A percentile compares a stretch with the other conserved stretches of the same genome.
Evolutionary conservation across 2,797 vertebrate species (phyloP).

Genomic region (Gymnoscopelus braueri): DNA sequence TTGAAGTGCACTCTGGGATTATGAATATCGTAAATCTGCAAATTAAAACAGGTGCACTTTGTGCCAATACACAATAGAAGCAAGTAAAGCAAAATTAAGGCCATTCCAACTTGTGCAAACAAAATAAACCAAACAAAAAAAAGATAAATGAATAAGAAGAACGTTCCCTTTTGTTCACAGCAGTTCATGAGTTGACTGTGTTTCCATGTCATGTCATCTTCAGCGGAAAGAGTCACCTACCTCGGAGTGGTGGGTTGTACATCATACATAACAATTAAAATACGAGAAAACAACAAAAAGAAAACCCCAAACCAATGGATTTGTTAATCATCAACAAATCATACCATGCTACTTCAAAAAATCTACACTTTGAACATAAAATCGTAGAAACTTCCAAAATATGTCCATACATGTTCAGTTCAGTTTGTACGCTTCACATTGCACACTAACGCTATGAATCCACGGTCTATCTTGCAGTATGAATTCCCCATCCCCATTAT

Average conservation of each 20-base stretch:
- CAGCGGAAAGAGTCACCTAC: constrained; percentile 18
- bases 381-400: constrained; percentile 53
- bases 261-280: constrained; percentile 58
- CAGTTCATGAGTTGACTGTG: constrained; percentile 64
- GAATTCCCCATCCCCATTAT: constrained; percentile 14
- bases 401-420: constrained; percentile 17
- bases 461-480: constrained; percentile 38
- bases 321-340: constrained; percentile 63
- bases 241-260: constrained; percentile 57
- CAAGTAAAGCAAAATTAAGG: constrained; percentile 90
- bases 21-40: constrained; percentile 72
- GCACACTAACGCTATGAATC: constrained; percentile 52
- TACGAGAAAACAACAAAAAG: constrained; percentile 52
- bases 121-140: constrained; percentile 56
- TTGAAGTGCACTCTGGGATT: constrained; percentile 75
- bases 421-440: constrained; percentile 51
- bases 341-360: constrained; percentile 78
- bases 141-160: constrained; percentile 39
- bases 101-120: constrained; percentile 89
- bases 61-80: constrained; percentile 85
- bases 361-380: constrained; percentile 51
- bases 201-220: constrained; percentile 45
- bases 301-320: constrained; percentile 37
- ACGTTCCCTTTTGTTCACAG: constrained; percentile 72
- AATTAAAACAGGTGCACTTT: constrained; percentile 88